phyloP scores from a whole-genome alignment of 2,888 invertebrate species.

The Trissolcus japonicus region DNA sequence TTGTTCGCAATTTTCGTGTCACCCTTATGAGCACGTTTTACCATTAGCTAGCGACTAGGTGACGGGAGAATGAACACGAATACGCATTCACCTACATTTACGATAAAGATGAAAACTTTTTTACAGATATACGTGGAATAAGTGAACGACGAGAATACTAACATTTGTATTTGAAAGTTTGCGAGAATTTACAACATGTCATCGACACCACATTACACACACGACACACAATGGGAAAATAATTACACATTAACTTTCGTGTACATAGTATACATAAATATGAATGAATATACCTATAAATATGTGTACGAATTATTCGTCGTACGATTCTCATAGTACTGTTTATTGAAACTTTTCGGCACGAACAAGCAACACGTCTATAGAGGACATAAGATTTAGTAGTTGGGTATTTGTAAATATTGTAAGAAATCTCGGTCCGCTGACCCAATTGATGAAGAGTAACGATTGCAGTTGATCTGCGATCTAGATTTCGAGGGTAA shows the following conservation, averaged over 20 bases:
- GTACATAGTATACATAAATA: conserved; percentile 59
- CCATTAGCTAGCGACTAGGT: conserved; percentile 45
- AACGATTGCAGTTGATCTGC: conserved; percentile 5
- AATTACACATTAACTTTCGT: conserved; percentile 56
- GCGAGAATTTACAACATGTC: conserved; percentile 19
- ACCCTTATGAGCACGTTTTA: conserved; percentile 45
- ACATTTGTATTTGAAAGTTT: conserved; percentile 46
- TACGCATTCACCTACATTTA: conserved; percentile 22
- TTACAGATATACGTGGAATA: conserved; percentile 25
- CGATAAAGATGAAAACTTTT: conserved; percentile 29
- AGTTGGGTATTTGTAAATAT: conserved; percentile 49
- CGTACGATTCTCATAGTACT: too few species aligned
- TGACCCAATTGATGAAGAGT: conserved; percentile 8
- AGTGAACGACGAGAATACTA: conserved; percentile 10
- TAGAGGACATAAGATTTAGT: conserved; percentile 40
- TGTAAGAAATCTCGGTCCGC: conserved; percentile 41
- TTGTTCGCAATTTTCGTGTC: conserved; percentile 10
- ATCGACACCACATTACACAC: conserved; percentile 8
- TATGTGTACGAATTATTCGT: conserved; percentile 18
- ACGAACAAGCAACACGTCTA: conserved; percentile 34
- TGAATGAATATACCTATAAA: conserved; percentile 15
- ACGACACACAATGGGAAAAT: conserved; percentile 7
- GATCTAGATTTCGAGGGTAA: not conserved
- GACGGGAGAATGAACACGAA: conserved; percentile 17
- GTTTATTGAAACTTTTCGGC: too few species aligned